Evolutionary conservation across 2,888 invertebrate genomes (phyloP).

Genomic region (Cordilura impudica): DNA sequence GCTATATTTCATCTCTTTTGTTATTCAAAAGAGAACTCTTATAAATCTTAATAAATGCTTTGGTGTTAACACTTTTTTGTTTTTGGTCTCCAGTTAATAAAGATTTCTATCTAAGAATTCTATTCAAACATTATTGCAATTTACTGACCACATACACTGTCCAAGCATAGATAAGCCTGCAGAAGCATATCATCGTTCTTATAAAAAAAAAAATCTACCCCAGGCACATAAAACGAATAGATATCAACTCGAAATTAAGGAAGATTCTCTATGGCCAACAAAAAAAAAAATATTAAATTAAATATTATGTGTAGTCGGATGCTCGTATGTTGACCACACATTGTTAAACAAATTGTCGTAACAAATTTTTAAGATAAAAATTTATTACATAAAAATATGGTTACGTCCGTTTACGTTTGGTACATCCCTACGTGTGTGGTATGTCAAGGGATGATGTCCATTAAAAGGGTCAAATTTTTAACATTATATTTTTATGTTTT

Average conservation of each 20-base stretch:
- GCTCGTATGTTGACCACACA: slow-evolving; percentile 30
- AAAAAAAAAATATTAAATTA: slow-evolving; percentile 52
- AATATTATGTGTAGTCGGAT: slow-evolving; percentile 54
- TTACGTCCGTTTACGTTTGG: background rate
- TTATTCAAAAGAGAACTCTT: background rate
- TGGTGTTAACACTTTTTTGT: slow-evolving; percentile 25
- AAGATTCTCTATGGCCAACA: slow-evolving; percentile 33
- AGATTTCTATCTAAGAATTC: slow-evolving; percentile 53
- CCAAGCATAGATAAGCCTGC: slow-evolving; percentile 67
- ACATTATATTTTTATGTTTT: slow-evolving; percentile 25
- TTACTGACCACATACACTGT: slow-evolving; percentile 68
- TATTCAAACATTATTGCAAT: slow-evolving; percentile 55
- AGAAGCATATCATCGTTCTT: background rate
- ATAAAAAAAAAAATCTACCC: background rate
- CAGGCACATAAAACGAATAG: background rate
- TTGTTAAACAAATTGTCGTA: slow-evolving; percentile 61
- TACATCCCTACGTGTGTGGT: background rate
- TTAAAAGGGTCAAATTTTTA: slow-evolving; percentile 38
- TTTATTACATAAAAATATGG: slow-evolving; percentile 57
- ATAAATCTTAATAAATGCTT: too few relatives aligned
- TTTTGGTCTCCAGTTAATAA: slow-evolving; percentile 1
- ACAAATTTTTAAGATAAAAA: slow-evolving; percentile 60
- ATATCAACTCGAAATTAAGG: slow-evolving; percentile 13
- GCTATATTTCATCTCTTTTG: background rate
- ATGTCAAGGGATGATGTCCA: slow-evolving; percentile 12